These are phyloP conservation scores for Callaeas wilsoni DNA, from an alignment of 2,113 vertebrate genomes.

Conservation along the genomic window DNA sequence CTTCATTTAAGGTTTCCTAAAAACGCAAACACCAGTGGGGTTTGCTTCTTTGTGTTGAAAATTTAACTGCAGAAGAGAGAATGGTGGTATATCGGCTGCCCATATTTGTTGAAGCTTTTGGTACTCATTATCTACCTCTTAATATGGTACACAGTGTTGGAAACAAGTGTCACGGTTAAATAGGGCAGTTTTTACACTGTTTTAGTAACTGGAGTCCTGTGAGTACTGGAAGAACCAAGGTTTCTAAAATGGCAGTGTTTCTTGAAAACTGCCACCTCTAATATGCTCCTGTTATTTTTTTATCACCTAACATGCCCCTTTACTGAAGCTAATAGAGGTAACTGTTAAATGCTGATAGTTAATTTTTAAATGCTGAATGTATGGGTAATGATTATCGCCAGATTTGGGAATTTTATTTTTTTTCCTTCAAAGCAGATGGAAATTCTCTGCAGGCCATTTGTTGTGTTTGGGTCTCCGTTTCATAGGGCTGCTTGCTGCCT, in stretches of 20 bases:
- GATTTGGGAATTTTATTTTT: neutral
- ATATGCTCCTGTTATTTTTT: neutral
- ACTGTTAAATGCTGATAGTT: neutral
- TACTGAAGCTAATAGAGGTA: neutral
- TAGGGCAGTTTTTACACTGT: neutral
- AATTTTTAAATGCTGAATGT: neutral
- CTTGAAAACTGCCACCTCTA: neutral
- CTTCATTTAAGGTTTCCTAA: neutral
- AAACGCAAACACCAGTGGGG: neutral
- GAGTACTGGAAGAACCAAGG: neutral
- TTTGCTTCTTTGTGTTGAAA: neutral
- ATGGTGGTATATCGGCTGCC: neutral
- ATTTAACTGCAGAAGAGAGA: neutral
- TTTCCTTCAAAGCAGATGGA: neutral
- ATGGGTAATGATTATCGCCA: neutral
- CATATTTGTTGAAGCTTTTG: neutral
- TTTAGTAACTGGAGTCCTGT: neutral
- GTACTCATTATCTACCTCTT: neutral
- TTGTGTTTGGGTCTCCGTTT: neutral
- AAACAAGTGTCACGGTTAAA: accelerated
- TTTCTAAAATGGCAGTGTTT: neutral
- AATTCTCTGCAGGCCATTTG: neutral
- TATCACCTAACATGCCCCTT: neutral
- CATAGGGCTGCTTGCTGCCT: neutral
- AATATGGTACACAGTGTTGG: neutral